Conservation (phyloP, 1,140 invertebrate genomes). For the Caenorhabditis remanei region DNA sequence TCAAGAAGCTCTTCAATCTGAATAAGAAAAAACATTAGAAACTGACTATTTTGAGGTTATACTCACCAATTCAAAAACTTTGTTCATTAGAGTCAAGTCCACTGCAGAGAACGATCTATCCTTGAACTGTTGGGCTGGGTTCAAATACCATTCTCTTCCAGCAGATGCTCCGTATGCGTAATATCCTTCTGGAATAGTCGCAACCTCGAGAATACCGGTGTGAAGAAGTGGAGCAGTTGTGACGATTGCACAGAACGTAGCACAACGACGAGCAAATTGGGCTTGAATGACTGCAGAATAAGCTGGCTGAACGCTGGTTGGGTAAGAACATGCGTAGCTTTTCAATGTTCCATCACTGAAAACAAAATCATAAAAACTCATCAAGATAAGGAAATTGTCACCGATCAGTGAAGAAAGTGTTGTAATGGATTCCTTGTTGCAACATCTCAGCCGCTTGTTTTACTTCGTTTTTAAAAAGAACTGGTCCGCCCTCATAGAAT, state of each 20-base stretch:
- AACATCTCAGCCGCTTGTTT: slow-evolving; percentile 44
- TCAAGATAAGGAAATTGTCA: not conserved
- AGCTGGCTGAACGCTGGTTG: slow-evolving; percentile 75
- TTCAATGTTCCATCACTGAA: slow-evolving; percentile 76
- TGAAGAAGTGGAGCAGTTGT: slow-evolving; percentile 76
- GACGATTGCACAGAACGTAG: slow-evolving; percentile 77
- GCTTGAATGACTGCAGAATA: slow-evolving; percentile 77
- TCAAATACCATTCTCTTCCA: slow-evolving; percentile 68
- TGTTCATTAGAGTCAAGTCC: slow-evolving; percentile 61
- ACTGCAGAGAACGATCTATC: slow-evolving; percentile 64
- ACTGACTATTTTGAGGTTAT: not conserved
- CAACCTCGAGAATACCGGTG: slow-evolving; percentile 74
- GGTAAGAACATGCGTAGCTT: slow-evolving; percentile 75
- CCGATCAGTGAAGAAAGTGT: slow-evolving; percentile 77
- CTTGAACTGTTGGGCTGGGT: slow-evolving; percentile 68
- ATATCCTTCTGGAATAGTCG: slow-evolving; percentile 75
- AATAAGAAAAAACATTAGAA: not conserved
- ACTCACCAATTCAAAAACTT: slow-evolving; percentile 63
- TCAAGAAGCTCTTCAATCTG: slow-evolving; percentile 69
- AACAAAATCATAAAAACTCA: too few relatives aligned
- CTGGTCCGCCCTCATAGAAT: slow-evolving; percentile 60
- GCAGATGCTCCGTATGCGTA: slow-evolving; percentile 69
- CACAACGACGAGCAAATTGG: slow-evolving; percentile 77
- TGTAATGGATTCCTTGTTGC: slow-evolving; percentile 76
- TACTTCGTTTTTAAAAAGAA: slow-evolving; percentile 51